Evolutionary conservation across 1,140 invertebrate genomes (phyloP).

Genomic region (Anagrus nilaparvatae): DNA sequence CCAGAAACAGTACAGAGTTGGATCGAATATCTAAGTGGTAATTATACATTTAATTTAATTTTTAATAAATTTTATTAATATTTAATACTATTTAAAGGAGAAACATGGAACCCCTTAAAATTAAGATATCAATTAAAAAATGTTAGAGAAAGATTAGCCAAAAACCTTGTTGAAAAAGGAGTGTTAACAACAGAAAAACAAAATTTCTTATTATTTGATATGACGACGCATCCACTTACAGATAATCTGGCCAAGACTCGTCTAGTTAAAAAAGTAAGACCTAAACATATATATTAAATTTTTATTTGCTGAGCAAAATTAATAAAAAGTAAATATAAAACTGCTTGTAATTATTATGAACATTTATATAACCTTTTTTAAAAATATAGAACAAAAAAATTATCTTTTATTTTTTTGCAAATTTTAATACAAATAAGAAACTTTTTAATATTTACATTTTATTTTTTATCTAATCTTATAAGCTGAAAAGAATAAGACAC

Average conservation of each 20-base stretch:
- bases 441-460: too few species aligned
- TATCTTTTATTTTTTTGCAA: too few species aligned
- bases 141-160: constrained; percentile 96
- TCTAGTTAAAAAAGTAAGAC: constrained; percentile 84
- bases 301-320: neutral
- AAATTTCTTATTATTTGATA: constrained; percentile 99
- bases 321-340: too few species aligned
- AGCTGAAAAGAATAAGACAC: too few species aligned
- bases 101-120: constrained; percentile 99
- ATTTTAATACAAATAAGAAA: too few species aligned
- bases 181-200: constrained; percentile 99
- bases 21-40: constrained; percentile 99
- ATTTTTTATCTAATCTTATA: too few species aligned
- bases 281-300: neutral
- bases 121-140: constrained; percentile 97
- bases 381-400: too few species aligned
- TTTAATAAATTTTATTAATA: constrained; percentile 3
- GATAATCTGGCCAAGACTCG: constrained; percentile 94
- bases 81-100: constrained; percentile 53
- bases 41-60: constrained; percentile 20
- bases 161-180: constrained; percentile 99
- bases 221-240: constrained; percentile 98
- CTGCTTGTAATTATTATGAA: too few species aligned
- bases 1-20: constrained; percentile 96
- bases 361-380: too few species aligned